Evolutionary conservation across 2,113 vertebrate genomes (phyloP).

Genomic region (Sapayoa aenigma): DNA sequence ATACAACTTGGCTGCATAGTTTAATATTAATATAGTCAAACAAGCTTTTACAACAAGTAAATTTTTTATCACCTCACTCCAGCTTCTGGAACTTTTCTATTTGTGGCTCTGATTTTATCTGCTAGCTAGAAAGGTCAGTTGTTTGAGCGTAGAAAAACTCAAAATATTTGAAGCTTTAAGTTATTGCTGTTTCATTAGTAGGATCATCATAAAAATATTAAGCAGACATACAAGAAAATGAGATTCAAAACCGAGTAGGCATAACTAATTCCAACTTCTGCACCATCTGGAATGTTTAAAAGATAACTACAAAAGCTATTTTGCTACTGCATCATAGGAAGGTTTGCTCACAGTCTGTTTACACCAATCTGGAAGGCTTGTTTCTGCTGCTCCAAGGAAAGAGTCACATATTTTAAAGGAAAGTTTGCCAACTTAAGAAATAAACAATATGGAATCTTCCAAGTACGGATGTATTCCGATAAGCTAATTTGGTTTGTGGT

Average conservation of each 20-base stretch:
- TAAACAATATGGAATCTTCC: background rate
- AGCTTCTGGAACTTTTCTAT: background rate
- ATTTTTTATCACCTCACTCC: background rate
- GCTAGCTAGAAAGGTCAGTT: background rate
- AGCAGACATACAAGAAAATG: background rate
- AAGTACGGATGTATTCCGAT: background rate
- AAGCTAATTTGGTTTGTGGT: background rate
- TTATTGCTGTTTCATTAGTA: background rate
- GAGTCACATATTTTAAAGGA: background rate
- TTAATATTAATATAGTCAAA: background rate
- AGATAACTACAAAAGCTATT: background rate
- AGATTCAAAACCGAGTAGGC: background rate
- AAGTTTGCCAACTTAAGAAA: background rate
- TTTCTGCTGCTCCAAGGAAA: background rate
- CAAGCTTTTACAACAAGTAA: background rate
- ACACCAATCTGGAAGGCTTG: background rate
- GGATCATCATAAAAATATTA: background rate
- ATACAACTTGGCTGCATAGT: rapidly evolving
- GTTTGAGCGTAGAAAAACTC: background rate
- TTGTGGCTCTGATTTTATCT: background rate
- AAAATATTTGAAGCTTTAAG: background rate
- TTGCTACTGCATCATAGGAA: background rate
- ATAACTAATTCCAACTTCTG: background rate
- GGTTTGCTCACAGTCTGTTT: background rate
- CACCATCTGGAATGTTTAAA: background rate